Percentiles rank a stretch among this genome's conserved stretches.
These are phyloP conservation scores for Sturmia bella DNA, from an alignment of 2,888 invertebrate genomes.

Conservation along the genomic window DNA sequence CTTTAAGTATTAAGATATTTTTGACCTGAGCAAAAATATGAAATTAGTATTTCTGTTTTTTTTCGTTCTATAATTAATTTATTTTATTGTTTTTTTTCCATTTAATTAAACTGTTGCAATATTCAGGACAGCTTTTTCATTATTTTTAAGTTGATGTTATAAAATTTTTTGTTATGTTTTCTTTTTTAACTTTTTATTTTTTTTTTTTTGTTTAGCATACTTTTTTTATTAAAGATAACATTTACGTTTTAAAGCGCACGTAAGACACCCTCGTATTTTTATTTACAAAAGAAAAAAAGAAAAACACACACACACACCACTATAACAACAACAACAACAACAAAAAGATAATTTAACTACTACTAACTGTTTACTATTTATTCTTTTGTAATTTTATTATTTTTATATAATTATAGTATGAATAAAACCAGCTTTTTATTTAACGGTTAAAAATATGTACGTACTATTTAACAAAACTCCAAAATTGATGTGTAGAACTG, in stretches of 20 bases:
- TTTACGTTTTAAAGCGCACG: conserved; percentile 41
- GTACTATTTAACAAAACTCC: conserved; percentile 10
- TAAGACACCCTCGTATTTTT: conserved; percentile 55
- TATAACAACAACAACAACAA: conserved; percentile 32
- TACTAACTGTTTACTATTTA: conserved; percentile 69
- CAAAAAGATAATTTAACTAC: conserved; percentile 43
- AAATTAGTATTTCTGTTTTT: conserved; percentile 75
- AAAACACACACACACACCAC: conserved; percentile 32
- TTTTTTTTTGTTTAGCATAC: conserved; percentile 48
- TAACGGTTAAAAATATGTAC: conserved; percentile 59
- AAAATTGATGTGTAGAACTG: conserved; percentile 66
- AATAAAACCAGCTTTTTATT: conserved; percentile 40
- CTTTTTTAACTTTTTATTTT: conserved; percentile 41
- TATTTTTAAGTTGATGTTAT: conserved; percentile 55
- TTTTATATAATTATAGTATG: conserved; percentile 49
- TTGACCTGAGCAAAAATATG: conserved; percentile 81
- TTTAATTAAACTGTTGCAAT: conserved; percentile 68
- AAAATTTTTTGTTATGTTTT: conserved; percentile 57
- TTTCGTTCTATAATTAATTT: conserved; percentile 58
- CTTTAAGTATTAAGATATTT: conserved; percentile 79
- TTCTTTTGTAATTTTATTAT: conserved; percentile 64
- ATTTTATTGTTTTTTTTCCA: conserved; percentile 19
- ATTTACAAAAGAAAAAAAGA: conserved; percentile 11
- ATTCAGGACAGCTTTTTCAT: conserved; percentile 44
- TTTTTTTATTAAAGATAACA: conserved; percentile 17